A percentile compares a stretch with the other conserved stretches of the same genome.
These are phyloP conservation scores for Agonopterix heracliana DNA, from an alignment of 2,888 invertebrate species.

Conservation along the genomic window DNA sequence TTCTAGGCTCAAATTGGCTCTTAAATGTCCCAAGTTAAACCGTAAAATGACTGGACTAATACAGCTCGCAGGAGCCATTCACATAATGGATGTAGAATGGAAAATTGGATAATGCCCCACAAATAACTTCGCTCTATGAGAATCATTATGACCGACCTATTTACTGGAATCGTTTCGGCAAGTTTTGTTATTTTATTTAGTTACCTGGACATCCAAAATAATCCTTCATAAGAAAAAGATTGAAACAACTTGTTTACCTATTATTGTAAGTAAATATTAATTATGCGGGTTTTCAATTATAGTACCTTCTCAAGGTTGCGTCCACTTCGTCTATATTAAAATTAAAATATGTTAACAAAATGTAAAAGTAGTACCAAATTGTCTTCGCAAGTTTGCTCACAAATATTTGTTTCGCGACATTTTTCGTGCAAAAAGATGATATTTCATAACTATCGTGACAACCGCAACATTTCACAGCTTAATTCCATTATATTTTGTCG, in stretches of 20 bases:
- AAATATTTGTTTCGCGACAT: slow-evolving; percentile 16
- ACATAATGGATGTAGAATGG: slow-evolving; percentile 44
- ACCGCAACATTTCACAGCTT: slow-evolving; percentile 42
- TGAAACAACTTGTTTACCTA: not conserved
- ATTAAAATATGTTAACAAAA: no score
- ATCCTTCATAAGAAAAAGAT: not conserved
- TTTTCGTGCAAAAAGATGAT: slow-evolving; percentile 33
- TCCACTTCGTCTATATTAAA: no score
- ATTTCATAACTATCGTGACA: slow-evolving; percentile 57
- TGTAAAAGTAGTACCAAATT: not conserved
- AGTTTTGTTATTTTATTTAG: slow-evolving; percentile 1
- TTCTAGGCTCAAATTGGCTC: no score
- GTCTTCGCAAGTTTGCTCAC: not conserved
- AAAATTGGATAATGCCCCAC: slow-evolving; percentile 59
- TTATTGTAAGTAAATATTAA: no score
- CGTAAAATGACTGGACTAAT: no score
- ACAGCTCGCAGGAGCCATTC: slow-evolving; percentile 31
- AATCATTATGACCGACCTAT: slow-evolving; percentile 39
- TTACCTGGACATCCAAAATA: no score
- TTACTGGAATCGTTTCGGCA: slow-evolving; percentile 23
- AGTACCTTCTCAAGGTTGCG: no score
- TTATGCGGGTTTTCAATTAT: no score
- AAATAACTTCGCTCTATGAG: slow-evolving; percentile 37
- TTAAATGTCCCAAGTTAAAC: no score
- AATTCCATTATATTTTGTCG: slow-evolving; percentile 36